A percentile compares a stretch with the other conserved stretches of the same genome.
Conservation (phyloP, 1,140 invertebrate genomes). For the Ganaspis sp. region DNA sequence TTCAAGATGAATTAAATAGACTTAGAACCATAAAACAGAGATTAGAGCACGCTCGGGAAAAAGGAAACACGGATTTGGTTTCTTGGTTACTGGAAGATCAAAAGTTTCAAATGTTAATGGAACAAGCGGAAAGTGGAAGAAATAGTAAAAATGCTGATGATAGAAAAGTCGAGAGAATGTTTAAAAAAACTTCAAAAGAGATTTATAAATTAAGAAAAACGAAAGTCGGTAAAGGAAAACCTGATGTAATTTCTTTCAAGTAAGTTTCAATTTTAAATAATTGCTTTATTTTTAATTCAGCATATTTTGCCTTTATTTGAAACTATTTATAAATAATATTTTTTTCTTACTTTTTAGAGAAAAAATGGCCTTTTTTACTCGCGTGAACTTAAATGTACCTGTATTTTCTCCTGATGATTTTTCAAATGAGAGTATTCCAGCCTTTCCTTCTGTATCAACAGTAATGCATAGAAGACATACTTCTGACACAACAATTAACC, state of each 20-base stretch:
- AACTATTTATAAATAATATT: not conserved
- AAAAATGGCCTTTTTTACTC: conserved; percentile 96
- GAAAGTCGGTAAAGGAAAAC: conserved; percentile 91
- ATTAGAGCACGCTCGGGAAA: conserved; percentile 84
- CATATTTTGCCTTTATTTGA: conserved; percentile 34
- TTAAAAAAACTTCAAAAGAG: conserved; percentile 91
- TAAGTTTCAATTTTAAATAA: conserved; percentile 78
- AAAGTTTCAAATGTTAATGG: conserved; percentile 87
- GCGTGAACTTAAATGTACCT: conserved; percentile 86
- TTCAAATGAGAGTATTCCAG: not conserved
- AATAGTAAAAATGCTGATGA: conserved; percentile 83
- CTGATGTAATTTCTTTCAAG: conserved; percentile 95
- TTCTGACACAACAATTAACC: conserved; percentile 60
- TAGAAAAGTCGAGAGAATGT: conserved; percentile 86
- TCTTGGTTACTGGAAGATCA: conserved; percentile 91
- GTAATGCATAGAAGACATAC: conserved; percentile 65
- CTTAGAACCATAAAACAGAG: conserved; percentile 88
- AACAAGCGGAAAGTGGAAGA: conserved; percentile 79
- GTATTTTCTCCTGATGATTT: conserved; percentile 83
- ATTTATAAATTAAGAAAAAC: conserved; percentile 93
- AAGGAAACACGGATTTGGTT: conserved; percentile 87
- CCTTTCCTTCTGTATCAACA: conserved; percentile 4
- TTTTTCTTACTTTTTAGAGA: conserved; percentile 81
- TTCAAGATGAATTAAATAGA: conserved; percentile 89
- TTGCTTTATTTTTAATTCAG: too few relatives aligned